Base-by-base conservation (phyloP, 1,140 invertebrate genomes). In the Ostrea denselamellosa region DNA sequence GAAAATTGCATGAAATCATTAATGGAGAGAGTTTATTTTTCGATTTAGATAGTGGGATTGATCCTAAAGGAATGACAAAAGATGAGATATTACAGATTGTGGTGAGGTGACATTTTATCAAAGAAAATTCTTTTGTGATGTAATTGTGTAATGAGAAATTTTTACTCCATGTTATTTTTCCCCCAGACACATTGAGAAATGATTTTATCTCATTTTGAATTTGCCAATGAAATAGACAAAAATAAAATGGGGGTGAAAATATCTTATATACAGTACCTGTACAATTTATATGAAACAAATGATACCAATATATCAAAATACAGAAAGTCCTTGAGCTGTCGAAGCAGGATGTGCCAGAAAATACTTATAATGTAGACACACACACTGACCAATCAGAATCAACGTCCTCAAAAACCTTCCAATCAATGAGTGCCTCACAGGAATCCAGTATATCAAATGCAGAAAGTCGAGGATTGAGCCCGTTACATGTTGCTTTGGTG, bases 21-120 rank as follows among this genome's bases (percentile, higher is more conserved):
- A 62, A 7, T 62, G 5, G 14, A 62, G 3, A 58, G 19, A 58
- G 12, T 19, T 7, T 62, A 19, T 19, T 62, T 62, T 19, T 62
- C 1, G 17, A 14, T 62, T 62, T 34, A 77, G 68, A 77, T 77
- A 28, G 68, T 77, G 68, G 68, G 28, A 28, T 77, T 77, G 68
- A 77, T 77, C 34, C 68, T 3, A 77, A 77, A 25, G 68, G 68
- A 34, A 77, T 77, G 68, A 12, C 68, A 77, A 77, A 77, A 77
- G 68, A 77, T 25, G 68, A 77, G 28, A 77, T 77, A 34, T 22
- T 25, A 12, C 22, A 77, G 28, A 77, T 77, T 77, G 68, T 77
- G 68, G 68, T 77, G 17, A 77, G 65, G 8, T 10, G 25, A 62
- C 34, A 44, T 1, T 44, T 44, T 44, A 44, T 44, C 34, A 44